Percentiles rank a stretch among this genome's conserved stretches.
phyloP scores from a whole-genome alignment of 1,140 invertebrate genomes.

The Theocolax elegans region DNA sequence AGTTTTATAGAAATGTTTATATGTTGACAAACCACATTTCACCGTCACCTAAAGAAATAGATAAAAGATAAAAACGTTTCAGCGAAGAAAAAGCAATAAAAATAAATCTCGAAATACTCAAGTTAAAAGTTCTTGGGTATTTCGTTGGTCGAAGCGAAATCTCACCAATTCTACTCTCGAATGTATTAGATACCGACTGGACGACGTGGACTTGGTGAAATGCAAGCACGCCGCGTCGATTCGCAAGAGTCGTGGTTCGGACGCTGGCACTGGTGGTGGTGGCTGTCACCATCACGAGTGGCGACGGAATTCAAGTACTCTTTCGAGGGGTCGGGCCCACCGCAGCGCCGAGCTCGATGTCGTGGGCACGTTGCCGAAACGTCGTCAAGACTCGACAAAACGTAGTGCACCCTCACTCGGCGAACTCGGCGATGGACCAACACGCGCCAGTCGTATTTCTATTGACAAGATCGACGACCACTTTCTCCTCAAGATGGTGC shows the following conservation, averaged over 20 bases:
- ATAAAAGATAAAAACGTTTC: no score
- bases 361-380: conserved; percentile 57
- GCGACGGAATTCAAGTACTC: conserved; percentile 30
- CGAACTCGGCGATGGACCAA: conserved; percentile 34
- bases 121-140: no score
- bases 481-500: conserved; percentile 53
- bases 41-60: no score
- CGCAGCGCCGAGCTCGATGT: conserved; percentile 57
- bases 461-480: conserved; percentile 48
- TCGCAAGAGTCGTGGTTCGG: conserved; percentile 51
- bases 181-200: conserved; percentile 34
- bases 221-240: conserved; percentile 55
- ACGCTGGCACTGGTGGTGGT: conserved; percentile 47
- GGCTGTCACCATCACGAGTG: conserved; percentile 43
- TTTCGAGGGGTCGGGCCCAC: conserved; percentile 52
- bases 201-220: conserved; percentile 45
- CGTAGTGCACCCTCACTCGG: conserved; percentile 47
- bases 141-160: no score
- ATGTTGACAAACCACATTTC: no score
- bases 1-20: no score
- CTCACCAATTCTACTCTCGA: no score
- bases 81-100: no score
- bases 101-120: no score
- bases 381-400: conserved; percentile 49
- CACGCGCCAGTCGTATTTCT: conserved; percentile 40